These are phyloP conservation scores for Tapirus terrestris DNA, from an alignment of 2,113 vertebrate species.

Conservation along the genomic window DNA sequence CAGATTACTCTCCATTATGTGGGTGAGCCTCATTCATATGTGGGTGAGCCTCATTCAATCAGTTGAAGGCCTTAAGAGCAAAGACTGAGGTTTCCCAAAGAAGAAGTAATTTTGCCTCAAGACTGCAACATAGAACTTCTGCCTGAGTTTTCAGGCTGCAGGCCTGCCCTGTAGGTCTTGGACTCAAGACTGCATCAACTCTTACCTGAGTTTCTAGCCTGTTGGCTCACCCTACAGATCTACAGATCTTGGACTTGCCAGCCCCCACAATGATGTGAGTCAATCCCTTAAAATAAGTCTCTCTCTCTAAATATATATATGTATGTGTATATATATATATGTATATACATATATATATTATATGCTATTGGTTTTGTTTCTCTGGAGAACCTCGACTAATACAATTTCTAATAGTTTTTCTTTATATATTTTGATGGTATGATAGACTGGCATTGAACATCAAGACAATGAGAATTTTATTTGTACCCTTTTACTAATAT, in stretches of 20 bases:
- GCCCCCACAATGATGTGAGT: not conserved
- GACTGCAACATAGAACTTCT: not conserved
- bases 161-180: not conserved
- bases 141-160: not conserved
- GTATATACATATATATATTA: not conserved
- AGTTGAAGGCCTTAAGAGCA: not conserved
- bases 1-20: not conserved
- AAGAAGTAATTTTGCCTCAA: not conserved
- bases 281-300: not conserved
- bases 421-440: slow-evolving; percentile 21
- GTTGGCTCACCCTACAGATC: not conserved
- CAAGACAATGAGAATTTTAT: slow-evolving; percentile 30
- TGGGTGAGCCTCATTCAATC: not conserved
- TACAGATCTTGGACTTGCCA: not conserved
- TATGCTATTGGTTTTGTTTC: not conserved
- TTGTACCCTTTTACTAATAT: slow-evolving; percentile 3
- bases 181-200: not conserved
- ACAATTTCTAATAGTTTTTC: slow-evolving; percentile 47
- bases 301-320: not conserved
- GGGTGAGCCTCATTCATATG: not conserved
- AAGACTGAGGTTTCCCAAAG: not conserved
- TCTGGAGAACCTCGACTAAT: not conserved
- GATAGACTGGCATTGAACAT: not conserved
- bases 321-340: not conserved
- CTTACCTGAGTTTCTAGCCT: not conserved